A percentile compares a stretch with the other conserved stretches of the same genome.
phyloP scores from a whole-genome alignment of 2,797 vertebrate species.

The Amblyopsis hoosieri region DNA sequence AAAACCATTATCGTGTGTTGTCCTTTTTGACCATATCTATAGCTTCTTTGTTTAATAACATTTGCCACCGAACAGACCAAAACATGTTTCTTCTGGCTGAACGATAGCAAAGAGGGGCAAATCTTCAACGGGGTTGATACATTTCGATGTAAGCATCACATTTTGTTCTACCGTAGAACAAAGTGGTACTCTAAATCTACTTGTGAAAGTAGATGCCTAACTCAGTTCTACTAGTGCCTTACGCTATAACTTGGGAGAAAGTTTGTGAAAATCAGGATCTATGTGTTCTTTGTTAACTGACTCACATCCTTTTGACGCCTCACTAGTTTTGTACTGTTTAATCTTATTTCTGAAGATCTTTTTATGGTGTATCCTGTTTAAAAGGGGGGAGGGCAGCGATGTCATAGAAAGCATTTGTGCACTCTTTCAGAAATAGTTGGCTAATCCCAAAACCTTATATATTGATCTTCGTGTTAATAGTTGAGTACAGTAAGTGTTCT shows the following conservation, averaged over 20 bases:
- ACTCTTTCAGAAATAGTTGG: conserved; percentile 98
- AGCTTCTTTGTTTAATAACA: conserved; percentile 82
- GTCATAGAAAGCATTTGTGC: conserved; percentile 98
- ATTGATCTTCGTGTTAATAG: conserved; percentile 99
- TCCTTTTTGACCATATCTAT: conserved; percentile 71
- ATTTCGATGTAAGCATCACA: conserved; percentile 88
- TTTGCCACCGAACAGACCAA: conserved; percentile 90
- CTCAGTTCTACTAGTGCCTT: conserved; percentile 99
- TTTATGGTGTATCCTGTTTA: conserved; percentile 98
- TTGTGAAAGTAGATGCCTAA: conserved; percentile 94
- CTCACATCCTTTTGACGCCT: conserved; percentile 97
- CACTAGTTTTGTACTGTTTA: conserved; percentile 99
- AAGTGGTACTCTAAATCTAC: conserved; percentile 95
- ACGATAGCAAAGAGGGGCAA: conserved; percentile 64
- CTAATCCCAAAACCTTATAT: conserved; percentile 98
- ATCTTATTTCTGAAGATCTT: conserved; percentile 98
- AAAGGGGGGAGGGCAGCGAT: conserved; percentile 88
- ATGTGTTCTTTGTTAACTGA: conserved; percentile 99
- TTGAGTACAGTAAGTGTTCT: conserved; percentile 98
- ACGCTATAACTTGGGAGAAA: conserved; percentile 98
- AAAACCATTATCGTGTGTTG: conserved; percentile 64
- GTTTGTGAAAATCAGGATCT: conserved; percentile 99
- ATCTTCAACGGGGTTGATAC: conserved; percentile 85
- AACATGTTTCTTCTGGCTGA: conserved; percentile 88
- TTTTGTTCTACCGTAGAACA: conserved; percentile 95